Conservation (phyloP, 2,113 vertebrate genomes). For the Poicephalus gulielmi region DNA sequence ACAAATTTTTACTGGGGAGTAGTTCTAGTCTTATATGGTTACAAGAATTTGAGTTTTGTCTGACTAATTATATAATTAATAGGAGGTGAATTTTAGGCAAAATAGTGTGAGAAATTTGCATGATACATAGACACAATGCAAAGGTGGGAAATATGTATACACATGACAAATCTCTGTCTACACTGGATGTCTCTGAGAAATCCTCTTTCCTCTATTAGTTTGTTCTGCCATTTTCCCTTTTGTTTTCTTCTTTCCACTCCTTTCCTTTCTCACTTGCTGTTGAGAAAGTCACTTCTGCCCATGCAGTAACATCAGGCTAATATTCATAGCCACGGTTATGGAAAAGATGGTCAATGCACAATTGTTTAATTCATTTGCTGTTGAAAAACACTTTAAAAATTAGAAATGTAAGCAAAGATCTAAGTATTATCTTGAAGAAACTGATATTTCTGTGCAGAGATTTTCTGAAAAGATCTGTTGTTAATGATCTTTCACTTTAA, state of each 20-base stretch:
- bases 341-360: not conserved
- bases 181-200: not conserved
- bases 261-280: not conserved
- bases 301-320: not conserved
- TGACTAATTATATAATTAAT: not conserved
- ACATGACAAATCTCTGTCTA: not conserved
- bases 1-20: conserved; percentile 9
- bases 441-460: not conserved
- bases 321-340: not conserved
- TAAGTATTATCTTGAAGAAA: not conserved
- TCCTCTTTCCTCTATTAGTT: not conserved
- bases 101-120: not conserved
- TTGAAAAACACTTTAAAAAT: not conserved
- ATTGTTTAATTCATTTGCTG: not conserved
- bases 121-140: not conserved
- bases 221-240: not conserved
- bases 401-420: not conserved
- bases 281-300: not conserved
- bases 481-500: not conserved
- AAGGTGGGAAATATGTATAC: not conserved
- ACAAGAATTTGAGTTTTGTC: not conserved
- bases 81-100: not conserved
- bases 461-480: not conserved
- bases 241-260: not conserved
- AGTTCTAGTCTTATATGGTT: not conserved